A percentile compares a stretch with the other conserved stretches of the same genome.
Evolutionary conservation across 64 coral and sea anemone genomes (phyloP).

Genomic region (Astreopora myriophthalma): DNA sequence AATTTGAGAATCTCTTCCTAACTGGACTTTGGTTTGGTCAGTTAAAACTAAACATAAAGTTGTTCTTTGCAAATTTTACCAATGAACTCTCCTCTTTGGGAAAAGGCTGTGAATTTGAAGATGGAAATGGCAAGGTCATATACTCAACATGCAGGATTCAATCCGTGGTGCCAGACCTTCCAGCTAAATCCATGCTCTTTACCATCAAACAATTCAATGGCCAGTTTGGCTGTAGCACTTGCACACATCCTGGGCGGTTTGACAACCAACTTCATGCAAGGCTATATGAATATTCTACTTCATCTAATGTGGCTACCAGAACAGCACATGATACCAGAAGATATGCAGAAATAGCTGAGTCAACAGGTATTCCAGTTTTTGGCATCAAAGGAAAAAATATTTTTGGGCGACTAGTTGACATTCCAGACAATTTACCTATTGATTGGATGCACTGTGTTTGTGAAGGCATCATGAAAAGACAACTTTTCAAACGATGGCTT

Average conservation of each 20-base stretch:
- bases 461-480: too few species aligned
- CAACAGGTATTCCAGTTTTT: neutral
- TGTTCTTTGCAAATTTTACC: too few species aligned
- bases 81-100: too few species aligned
- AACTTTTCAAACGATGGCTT: too few species aligned
- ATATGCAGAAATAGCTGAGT: neutral
- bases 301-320: neutral
- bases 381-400: slow-evolving; percentile 45
- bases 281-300: slow-evolving; percentile 20
- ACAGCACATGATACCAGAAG: neutral
- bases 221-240: slow-evolving; percentile 53
- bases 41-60: too few species aligned
- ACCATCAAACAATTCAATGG: slow-evolving; percentile 72
- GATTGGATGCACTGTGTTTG: slow-evolving; percentile 77
- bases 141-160: slow-evolving; percentile 14
- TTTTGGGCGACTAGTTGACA: slow-evolving; percentile 17
- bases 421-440: slow-evolving; percentile 64
- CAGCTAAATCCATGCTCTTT: slow-evolving; percentile 44
- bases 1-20: too few species aligned
- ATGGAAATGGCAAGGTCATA: too few species aligned
- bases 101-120: too few species aligned
- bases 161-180: slow-evolving; percentile 50
- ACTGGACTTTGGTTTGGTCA: too few species aligned
- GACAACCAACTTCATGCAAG: neutral
- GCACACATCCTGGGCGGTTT: slow-evolving; percentile 52